Evolutionary conservation across 2,888 invertebrate species (phyloP), one percentile per base, ranked within the genome.

Genomic region (Drosophila nr. fundita): DNA sequence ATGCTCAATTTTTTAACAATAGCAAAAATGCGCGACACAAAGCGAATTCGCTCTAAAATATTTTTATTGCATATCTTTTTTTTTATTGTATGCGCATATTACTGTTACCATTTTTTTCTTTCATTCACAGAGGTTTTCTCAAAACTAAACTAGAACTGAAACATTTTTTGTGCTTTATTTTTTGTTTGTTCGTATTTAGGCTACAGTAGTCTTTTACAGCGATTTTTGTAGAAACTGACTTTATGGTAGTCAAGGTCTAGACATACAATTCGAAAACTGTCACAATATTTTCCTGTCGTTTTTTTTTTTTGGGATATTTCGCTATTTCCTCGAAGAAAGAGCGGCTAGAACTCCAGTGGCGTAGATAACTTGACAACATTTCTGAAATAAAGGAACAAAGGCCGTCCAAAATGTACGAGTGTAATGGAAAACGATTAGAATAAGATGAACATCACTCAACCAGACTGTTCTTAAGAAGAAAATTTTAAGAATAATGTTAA

Each of bases 331-430:
- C 67, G 78, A 90, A 86, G 18, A 27, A 42, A 32, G 32, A 58
- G 59, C 78, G 68, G 48, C 75, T 67, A 52, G 55, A 76, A 73
- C 75, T 89, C 92, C 86, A 80, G 87, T 88, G 76, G 92, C 85
- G 92, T 77, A 90, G 83, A 91, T 92, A 92, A 92, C 90, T 89
- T 89, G 89, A 69, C 80, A 84, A 76, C 87, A 90, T 87, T 87
- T 90, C 76, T 60, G 49, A 88, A 82, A 90, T 90, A 91, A 91
- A 76, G 78, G 65, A 75, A 81, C 52, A 78, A 82, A 58, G 54
- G 27, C 15, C 18, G 29, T 18, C 13, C 4, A 49, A 55, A 49
- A 40, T 55, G 2, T 29, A 1, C 27, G 34, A 27, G 10, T 11
- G 24, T 36, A 34, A 27, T 59, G 5, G 11, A 34, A 50, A 10